phyloP scores from a whole-genome alignment of 1,140 invertebrate genomes.

The Brachionus angularis region DNA sequence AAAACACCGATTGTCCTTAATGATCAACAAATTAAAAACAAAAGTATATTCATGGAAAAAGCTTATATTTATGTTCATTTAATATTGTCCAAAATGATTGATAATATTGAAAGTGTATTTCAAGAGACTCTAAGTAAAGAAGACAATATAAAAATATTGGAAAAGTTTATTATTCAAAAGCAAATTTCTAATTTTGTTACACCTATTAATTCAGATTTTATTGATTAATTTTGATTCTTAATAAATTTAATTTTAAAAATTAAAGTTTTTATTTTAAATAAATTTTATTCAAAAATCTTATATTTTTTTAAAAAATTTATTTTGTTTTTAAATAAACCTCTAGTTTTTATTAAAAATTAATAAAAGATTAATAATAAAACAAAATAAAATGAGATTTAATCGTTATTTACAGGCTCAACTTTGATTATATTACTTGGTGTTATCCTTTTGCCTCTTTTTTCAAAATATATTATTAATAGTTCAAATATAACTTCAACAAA shows the following conservation, averaged over 20 bases:
- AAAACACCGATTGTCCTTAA: conserved; percentile 13
- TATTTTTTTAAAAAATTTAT: too few species aligned
- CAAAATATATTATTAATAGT: too few species aligned
- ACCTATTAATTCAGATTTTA: conserved; percentile 20
- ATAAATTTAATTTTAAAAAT: too few species aligned
- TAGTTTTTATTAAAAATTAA: too few species aligned
- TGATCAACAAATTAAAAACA: conserved; percentile 8
- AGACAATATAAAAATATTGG: conserved; percentile 15
- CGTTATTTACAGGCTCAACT: too few species aligned
- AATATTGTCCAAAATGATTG: conserved; percentile 15
- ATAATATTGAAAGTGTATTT: conserved; percentile 24
- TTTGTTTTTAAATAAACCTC: too few species aligned
- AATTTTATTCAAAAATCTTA: too few species aligned
- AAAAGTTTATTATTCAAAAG: conserved; percentile 19
- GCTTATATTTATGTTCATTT: conserved; percentile 10
- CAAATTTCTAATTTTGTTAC: not conserved
- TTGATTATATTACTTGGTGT: too few species aligned
- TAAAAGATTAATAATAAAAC: too few species aligned
- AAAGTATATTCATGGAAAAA: conserved; percentile 1
- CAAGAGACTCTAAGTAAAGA: conserved; percentile 11
- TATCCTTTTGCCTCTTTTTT: too few species aligned
- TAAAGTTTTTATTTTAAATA: too few species aligned
- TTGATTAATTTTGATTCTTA: conserved; percentile 23
- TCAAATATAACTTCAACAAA: conserved; percentile 2
- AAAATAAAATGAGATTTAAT: too few species aligned